A percentile compares a stretch with the other conserved stretches of the same genome.
Conservation (phyloP, 37 sponge, comb jelly and placozoan species). For the Cliona cf. orientalis region DNA sequence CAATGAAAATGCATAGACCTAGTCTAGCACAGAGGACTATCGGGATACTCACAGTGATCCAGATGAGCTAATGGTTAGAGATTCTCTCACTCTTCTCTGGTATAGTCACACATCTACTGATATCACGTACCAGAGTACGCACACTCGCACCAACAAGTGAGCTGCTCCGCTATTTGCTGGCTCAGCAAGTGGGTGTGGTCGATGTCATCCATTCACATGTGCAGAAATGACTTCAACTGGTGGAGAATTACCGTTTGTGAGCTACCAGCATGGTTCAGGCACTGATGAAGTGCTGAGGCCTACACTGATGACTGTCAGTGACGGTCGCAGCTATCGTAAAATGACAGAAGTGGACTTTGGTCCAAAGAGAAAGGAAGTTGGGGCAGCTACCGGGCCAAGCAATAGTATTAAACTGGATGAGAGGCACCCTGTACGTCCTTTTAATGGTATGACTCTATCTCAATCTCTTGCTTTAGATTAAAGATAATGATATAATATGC, state of each 20-base stretch:
- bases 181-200: too few species aligned
- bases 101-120: too few species aligned
- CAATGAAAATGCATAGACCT: too few species aligned
- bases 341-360: not conserved
- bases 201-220: not conserved
- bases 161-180: too few species aligned
- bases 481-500: not conserved
- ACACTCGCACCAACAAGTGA: too few species aligned
- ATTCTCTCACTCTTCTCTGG: too few species aligned
- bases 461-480: not conserved
- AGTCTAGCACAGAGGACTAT: too few species aligned
- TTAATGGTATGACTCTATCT: not conserved
- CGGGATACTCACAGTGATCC: too few species aligned
- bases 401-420: not conserved
- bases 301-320: slow-evolving; percentile 38
- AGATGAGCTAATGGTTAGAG: too few species aligned
- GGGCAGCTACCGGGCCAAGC: not conserved
- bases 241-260: slow-evolving; percentile 4
- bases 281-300: slow-evolving; percentile 58
- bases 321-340: slow-evolving; percentile 45
- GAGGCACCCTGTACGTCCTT: not conserved
- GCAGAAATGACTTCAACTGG: not conserved
- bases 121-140: too few species aligned
- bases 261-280: slow-evolving; percentile 21
- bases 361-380: not conserved